Conservation (phyloP, 2,888 invertebrate species). For the Andricus quercusramuli region DNA sequence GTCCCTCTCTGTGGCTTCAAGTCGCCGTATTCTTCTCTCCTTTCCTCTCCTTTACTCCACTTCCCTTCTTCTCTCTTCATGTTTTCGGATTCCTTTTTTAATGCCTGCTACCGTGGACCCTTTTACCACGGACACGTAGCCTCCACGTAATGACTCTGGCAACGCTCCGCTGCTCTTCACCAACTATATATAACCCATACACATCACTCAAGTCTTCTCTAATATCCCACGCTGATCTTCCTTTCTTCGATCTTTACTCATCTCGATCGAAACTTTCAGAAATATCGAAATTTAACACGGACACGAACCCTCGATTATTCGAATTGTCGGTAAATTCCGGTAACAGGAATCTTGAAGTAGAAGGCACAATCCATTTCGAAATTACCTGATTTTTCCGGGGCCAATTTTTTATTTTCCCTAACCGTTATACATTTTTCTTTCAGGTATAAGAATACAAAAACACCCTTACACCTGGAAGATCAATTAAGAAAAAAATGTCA, state of each 20-base stretch:
- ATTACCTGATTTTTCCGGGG: too few species aligned
- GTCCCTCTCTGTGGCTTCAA: background rate
- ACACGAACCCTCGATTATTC: background rate
- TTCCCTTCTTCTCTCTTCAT: background rate
- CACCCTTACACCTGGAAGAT: too few species aligned
- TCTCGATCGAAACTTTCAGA: background rate
- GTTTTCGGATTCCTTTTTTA: conserved; percentile 41
- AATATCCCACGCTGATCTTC: conserved; percentile 53
- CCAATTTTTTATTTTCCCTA: too few species aligned
- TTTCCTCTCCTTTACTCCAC: background rate
- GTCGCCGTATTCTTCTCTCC: background rate
- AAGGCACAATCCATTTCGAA: too few species aligned
- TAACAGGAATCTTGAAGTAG: background rate
- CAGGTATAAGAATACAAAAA: too few species aligned
- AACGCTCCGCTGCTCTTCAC: conserved; percentile 66
- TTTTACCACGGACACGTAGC: conserved; percentile 71
- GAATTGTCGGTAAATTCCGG: background rate
- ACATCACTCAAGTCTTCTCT: conserved; percentile 44
- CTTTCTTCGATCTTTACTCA: conserved; percentile 41
- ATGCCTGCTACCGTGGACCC: conserved; percentile 45
- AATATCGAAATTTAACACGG: background rate
- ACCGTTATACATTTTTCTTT: too few species aligned
- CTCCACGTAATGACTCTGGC: conserved; percentile 63
- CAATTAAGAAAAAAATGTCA: too few species aligned
- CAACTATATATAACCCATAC: conserved; percentile 53